Evolutionary conservation across 2,888 invertebrate genomes (phyloP).

Genomic region (Caenorhabditis sp.): DNA sequence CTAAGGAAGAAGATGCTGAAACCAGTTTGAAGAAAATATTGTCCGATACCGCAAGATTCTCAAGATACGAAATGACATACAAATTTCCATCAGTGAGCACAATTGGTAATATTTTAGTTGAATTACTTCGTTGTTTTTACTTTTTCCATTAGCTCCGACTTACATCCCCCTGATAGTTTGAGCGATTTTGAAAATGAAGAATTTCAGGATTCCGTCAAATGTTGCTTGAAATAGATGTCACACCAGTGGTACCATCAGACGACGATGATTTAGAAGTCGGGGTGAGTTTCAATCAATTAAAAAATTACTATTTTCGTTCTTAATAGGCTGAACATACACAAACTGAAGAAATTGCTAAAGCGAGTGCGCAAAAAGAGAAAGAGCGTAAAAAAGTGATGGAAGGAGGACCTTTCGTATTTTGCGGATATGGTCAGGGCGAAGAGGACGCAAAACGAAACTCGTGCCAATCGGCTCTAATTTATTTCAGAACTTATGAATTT

Average conservation of each 20-base stretch:
- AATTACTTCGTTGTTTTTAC: not conserved
- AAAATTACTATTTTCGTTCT: not conserved
- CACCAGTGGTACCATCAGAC: conserved; percentile 8
- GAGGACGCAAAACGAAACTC: conserved; percentile 29
- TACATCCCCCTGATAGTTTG: too few relatives aligned
- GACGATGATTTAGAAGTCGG: conserved; percentile 26
- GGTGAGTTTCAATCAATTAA: conserved; percentile 3
- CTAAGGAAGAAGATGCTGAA: conserved; percentile 11
- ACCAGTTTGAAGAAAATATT: conserved; percentile 22
- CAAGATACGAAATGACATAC: conserved; percentile 14
- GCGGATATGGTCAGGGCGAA: conserved; percentile 31
- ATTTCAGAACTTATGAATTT: conserved; percentile 23
- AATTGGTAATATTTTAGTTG: conserved; percentile 6
- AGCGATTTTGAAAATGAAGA: too few relatives aligned
- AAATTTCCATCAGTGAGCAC: conserved; percentile 8
- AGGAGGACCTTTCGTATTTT: conserved; percentile 32
- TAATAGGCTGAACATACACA: conserved; percentile 32
- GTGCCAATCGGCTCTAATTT: conserved; percentile 30
- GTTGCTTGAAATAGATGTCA: conserved; percentile 7
- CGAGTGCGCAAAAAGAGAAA: conserved; percentile 11
- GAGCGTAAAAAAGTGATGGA: conserved; percentile 9
- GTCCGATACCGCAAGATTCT: conserved; percentile 29
- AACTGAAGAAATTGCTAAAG: conserved; percentile 25
- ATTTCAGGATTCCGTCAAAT: conserved; percentile 15
- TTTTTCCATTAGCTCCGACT: too few relatives aligned